Conservation (phyloP, 2,113 vertebrate genomes). For the Callospermophilus lateralis region DNA sequence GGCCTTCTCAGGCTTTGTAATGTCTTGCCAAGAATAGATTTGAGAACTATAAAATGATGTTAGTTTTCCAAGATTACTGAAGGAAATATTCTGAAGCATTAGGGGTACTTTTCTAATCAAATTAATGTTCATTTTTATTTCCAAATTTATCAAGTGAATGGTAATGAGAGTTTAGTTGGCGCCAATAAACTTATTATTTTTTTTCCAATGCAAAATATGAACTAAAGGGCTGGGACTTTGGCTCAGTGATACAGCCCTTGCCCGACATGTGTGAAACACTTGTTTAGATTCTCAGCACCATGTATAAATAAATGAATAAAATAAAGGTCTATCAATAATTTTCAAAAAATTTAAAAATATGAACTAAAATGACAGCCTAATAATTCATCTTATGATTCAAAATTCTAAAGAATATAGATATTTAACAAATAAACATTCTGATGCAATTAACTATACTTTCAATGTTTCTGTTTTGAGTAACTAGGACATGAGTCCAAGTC, state of each 20-base stretch:
- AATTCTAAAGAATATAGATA: constrained; percentile 33
- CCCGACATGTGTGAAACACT: too few relatives aligned
- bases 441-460: background rate
- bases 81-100: constrained; percentile 49
- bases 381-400: constrained; percentile 24
- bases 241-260: too few relatives aligned
- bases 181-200: constrained; percentile 16
- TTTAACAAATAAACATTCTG: constrained; percentile 45
- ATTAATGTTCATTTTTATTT: constrained; percentile 35
- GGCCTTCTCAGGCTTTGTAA: background rate
- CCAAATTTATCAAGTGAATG: constrained; percentile 40
- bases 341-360: background rate
- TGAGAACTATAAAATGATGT: constrained; percentile 44
- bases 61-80: constrained; percentile 43
- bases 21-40: constrained; percentile 57
- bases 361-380: background rate
- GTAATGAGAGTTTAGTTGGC: constrained; percentile 30
- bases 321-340: too few relatives aligned
- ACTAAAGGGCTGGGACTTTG: background rate
- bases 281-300: too few relatives aligned
- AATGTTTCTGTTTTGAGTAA: constrained; percentile 23
- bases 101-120: constrained; percentile 59
- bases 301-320: too few relatives aligned
- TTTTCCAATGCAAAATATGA: constrained; percentile 52
- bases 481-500: background rate